These are phyloP conservation scores for Melitaea athalia DNA, from an alignment of 2,888 invertebrate genomes.

Conservation along the genomic window DNA sequence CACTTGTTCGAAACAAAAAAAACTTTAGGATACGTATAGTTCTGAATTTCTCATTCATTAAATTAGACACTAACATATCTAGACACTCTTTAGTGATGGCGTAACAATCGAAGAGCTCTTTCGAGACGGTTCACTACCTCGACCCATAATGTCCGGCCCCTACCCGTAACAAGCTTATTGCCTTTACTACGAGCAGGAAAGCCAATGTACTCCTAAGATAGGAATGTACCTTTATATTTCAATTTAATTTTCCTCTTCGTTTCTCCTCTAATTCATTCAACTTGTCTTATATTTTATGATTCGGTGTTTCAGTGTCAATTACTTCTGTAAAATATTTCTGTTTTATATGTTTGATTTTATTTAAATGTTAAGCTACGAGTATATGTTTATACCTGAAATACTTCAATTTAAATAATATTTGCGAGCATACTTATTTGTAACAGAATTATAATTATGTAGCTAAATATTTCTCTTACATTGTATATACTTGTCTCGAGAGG, in stretches of 20 bases:
- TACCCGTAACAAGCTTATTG: conserved; percentile 3
- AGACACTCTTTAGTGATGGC: neutral
- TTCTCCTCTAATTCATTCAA: neutral
- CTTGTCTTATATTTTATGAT: neutral
- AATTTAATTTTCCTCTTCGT: neutral
- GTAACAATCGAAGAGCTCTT: conserved; percentile 3
- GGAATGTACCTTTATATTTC: neutral
- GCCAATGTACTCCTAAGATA: neutral
- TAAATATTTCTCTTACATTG: no score
- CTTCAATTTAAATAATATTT: no score
- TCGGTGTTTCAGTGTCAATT: neutral
- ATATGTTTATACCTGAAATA: no score
- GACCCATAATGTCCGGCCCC: neutral
- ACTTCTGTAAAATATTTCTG: neutral
- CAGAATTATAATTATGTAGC: no score
- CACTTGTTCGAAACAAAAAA: no score
- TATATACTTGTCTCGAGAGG: no score
- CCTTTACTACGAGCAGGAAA: neutral
- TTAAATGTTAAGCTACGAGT: no score
- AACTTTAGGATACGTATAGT: neutral
- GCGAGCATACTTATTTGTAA: no score
- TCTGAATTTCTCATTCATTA: neutral
- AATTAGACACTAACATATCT: neutral
- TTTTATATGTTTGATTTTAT: no score
- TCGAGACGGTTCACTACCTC: conserved; percentile 10